Evolutionary conservation across 2,888 invertebrate genomes (phyloP).

Genomic region (Chloroclystis v-ata): DNA sequence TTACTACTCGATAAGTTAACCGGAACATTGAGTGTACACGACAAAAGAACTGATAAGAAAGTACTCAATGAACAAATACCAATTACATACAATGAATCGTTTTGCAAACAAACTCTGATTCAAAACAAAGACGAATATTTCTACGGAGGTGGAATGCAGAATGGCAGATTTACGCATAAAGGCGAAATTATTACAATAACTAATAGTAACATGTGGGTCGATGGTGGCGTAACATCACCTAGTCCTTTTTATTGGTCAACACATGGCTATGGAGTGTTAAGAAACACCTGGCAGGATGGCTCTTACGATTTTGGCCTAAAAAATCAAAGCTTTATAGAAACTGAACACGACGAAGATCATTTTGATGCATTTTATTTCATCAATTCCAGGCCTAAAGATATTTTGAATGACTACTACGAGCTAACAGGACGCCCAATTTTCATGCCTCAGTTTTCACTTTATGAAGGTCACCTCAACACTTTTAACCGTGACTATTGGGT

Average conservation of each 20-base stretch:
- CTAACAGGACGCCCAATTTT: constrained; percentile 62
- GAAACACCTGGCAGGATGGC: constrained; percentile 67
- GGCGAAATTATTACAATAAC: constrained; percentile 54
- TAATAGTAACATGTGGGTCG: constrained; percentile 61
- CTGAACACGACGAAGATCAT: constrained; percentile 44
- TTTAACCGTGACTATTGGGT: constrained; percentile 73
- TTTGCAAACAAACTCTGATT: constrained; percentile 46
- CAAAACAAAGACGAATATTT: constrained; percentile 56
- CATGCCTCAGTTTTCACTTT: constrained; percentile 66
- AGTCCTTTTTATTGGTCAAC: constrained; percentile 70
- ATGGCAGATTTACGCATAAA: constrained; percentile 67
- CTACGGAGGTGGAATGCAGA: constrained; percentile 72
- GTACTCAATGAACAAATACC: constrained; percentile 52
- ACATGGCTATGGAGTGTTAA: constrained; percentile 59
- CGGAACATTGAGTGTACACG: constrained; percentile 51
- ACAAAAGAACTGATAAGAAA: constrained; percentile 49
- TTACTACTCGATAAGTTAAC: constrained; percentile 53
- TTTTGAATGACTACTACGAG: constrained; percentile 63
- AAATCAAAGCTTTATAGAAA: constrained; percentile 34
- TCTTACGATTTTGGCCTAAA: constrained; percentile 57
- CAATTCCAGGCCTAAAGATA: constrained; percentile 46
- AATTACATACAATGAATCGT: constrained; percentile 43
- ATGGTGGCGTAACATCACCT: constrained; percentile 65
- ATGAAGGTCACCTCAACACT: constrained; percentile 66
- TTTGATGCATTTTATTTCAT: constrained; percentile 67